Evolutionary conservation across 2,888 invertebrate species (phyloP).

Genomic region (Stenchaetothrips biformis): DNA sequence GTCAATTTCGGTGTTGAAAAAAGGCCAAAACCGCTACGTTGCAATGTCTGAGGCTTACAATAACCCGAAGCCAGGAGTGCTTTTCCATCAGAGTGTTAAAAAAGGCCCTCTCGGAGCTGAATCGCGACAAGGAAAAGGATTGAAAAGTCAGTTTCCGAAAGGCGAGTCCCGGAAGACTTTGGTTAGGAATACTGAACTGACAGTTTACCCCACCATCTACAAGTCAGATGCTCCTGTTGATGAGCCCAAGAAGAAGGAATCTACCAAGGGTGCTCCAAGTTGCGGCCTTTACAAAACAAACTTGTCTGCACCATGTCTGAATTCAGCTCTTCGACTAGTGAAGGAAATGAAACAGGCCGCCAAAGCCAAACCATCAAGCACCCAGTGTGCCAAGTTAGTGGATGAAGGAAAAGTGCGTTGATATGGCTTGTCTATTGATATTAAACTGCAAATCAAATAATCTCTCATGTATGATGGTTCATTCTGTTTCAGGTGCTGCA

Average conservation of each 20-base stretch:
- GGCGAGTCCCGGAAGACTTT: background rate
- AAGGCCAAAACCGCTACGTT: too few relatives aligned
- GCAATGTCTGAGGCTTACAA: background rate
- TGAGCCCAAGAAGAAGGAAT: background rate
- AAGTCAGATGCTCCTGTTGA: background rate
- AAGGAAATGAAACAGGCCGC: slow-evolving; percentile 5
- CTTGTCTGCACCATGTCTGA: background rate
- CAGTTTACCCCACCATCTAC: background rate
- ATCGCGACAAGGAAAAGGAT: background rate
- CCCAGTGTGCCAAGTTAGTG: background rate
- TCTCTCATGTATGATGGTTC: background rate
- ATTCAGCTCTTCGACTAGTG: background rate
- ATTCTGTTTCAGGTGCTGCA: background rate
- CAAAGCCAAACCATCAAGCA: background rate
- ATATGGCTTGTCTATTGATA: background rate
- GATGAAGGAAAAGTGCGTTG: background rate
- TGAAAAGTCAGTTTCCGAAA: background rate
- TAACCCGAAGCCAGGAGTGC: background rate
- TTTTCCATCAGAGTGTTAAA: background rate
- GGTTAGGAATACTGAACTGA: slow-evolving; percentile 9
- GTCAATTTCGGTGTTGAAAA: too few relatives aligned
- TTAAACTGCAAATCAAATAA: background rate
- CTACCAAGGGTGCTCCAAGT: background rate
- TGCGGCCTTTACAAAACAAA: background rate
- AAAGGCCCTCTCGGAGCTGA: background rate